Conservation (phyloP, 2,888 invertebrate species). For the Stomorhina lunata region DNA sequence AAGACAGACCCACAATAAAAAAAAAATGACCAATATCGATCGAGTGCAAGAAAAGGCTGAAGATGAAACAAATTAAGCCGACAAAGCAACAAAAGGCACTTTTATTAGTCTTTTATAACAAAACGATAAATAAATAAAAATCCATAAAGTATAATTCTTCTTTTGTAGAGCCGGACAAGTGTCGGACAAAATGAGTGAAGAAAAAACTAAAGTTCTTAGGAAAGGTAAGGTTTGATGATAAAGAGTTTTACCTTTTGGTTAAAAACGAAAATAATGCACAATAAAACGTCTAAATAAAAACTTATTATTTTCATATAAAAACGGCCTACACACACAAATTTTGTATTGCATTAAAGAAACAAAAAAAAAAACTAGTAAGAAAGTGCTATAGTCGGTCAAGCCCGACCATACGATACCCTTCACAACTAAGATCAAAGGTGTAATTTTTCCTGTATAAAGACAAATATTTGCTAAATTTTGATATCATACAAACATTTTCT, state of each 20-base stretch:
- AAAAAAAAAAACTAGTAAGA: no score
- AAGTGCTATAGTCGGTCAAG: no score
- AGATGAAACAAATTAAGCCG: slow-evolving; percentile 59
- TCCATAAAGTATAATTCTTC: slow-evolving; percentile 46
- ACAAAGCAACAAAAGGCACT: neutral
- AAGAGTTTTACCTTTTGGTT: slow-evolving; percentile 16
- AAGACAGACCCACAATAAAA: slow-evolving; percentile 28
- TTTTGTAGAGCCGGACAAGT: slow-evolving; percentile 46
- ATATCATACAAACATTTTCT: no score
- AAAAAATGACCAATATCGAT: neutral
- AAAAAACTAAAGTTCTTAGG: no score
- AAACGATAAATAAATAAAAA: neutral
- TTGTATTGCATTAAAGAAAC: no score
- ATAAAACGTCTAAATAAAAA: slow-evolving; percentile 7
- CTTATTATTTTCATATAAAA: slow-evolving; percentile 2
- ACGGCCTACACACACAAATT: slow-evolving; percentile 26
- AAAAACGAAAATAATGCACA: slow-evolving; percentile 6
- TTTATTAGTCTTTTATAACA: slow-evolving; percentile 16
- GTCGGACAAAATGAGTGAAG: slow-evolving; percentile 27
- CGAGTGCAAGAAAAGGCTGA: slow-evolving; percentile 12
- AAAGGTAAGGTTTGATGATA: slow-evolving; percentile 1
- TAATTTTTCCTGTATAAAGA: no score
- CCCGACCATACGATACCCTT: no score
- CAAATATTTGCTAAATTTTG: no score
- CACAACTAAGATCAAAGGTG: no score